Evolutionary conservation across 2,797 vertebrate species (phyloP).

Genomic region (Diceros bicornis): DNA sequence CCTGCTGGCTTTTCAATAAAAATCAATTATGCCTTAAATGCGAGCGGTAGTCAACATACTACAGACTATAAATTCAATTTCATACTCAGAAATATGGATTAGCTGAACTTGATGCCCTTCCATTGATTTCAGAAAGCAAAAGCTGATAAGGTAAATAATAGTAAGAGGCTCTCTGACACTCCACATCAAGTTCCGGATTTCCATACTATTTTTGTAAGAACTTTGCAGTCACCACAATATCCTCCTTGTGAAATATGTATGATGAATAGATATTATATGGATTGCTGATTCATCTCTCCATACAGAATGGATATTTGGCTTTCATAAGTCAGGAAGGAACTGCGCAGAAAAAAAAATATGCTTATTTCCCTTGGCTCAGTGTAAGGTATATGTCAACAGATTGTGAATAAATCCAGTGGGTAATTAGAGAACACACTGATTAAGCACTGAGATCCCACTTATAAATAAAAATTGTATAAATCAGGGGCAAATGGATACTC

Average conservation of each 20-base stretch:
- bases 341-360: conserved; percentile 87
- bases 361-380: conserved; percentile 86
- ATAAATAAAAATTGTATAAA: conserved; percentile 85
- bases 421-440: conserved; percentile 88
- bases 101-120: conserved; percentile 94
- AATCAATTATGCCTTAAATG: conserved; percentile 97
- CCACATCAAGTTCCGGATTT: conserved; percentile 93
- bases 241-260: conserved; percentile 93
- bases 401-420: conserved; percentile 84
- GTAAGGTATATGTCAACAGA: conserved; percentile 83
- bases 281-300: conserved; percentile 93
- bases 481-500: conserved; percentile 57
- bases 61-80: conserved; percentile 94
- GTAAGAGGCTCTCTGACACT: conserved; percentile 93
- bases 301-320: conserved; percentile 90
- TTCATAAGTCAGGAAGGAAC: conserved; percentile 89
- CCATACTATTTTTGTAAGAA: conserved; percentile 93
- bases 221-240: conserved; percentile 91
- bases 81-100: conserved; percentile 95
- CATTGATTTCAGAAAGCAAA: conserved; percentile 94
- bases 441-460: conserved; percentile 82
- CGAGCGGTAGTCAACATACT: conserved; percentile 93
- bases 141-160: conserved; percentile 94
- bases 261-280: conserved; percentile 92
- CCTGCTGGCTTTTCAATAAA: conserved; percentile 96